Conservation (phyloP, 2,888 invertebrate genomes). For the Ceraclea dissimilis region DNA sequence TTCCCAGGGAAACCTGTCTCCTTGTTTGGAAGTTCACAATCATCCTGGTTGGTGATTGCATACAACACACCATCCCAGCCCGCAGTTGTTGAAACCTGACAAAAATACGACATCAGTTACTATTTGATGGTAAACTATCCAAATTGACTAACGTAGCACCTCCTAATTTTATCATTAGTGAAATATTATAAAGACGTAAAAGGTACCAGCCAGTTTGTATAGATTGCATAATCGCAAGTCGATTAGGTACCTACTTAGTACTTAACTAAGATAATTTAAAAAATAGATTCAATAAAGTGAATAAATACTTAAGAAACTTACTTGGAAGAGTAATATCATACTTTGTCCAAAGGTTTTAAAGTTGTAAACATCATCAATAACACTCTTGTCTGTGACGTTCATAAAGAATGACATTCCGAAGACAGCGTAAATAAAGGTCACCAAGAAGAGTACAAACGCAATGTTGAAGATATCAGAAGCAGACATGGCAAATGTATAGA, state of each 20-base stretch:
- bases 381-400: conserved; percentile 91
- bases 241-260: no score
- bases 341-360: conserved; percentile 97
- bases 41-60: conserved; percentile 91
- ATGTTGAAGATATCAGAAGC: conserved; percentile 98
- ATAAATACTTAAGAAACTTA: conserved; percentile 34
- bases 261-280: no score
- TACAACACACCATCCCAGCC: conserved; percentile 95
- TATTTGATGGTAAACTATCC: no score
- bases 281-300: neutral
- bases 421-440: conserved; percentile 99
- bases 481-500: conserved; percentile 97
- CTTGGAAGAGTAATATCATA: conserved; percentile 95
- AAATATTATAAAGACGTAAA: no score
- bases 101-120: neutral
- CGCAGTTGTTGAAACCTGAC: conserved; percentile 91
- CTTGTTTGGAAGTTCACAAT: conserved; percentile 80
- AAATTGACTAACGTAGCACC: no score
- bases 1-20: conserved; percentile 85
- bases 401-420: conserved; percentile 99
- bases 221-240: no score
- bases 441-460: conserved; percentile 92
- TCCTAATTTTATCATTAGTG: no score
- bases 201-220: no score
- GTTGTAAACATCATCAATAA: conserved; percentile 94